Evolutionary conservation across 2,888 invertebrate genomes (phyloP).

Genomic region (Coronaproctus castanopsis): DNA sequence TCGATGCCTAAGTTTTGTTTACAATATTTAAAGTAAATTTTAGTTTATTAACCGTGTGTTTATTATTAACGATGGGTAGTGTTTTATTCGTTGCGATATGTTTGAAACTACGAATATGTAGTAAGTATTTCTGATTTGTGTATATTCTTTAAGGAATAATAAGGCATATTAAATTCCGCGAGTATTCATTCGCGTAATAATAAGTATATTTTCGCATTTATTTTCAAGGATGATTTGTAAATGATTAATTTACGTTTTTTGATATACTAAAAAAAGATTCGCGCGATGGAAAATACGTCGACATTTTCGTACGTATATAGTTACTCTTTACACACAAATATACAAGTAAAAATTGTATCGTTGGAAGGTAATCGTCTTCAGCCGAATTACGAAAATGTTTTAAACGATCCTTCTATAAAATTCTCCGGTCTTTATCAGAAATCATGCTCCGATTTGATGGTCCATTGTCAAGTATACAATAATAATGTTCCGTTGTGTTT

Average conservation of each 20-base stretch:
- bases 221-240: background rate
- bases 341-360: conserved; percentile 89
- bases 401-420: conserved; percentile 71
- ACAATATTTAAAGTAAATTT: too few relatives aligned
- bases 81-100: too few relatives aligned
- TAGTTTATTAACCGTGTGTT: too few relatives aligned
- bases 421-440: conserved; percentile 75
- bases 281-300: conserved; percentile 53
- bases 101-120: too few relatives aligned
- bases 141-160: too few relatives aligned
- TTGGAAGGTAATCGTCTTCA: conserved; percentile 74
- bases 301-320: conserved; percentile 76
- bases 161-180: too few relatives aligned
- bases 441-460: conserved; percentile 68
- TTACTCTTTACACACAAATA: conserved; percentile 64
- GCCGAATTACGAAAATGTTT: conserved; percentile 68
- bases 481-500: conserved; percentile 62
- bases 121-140: too few relatives aligned
- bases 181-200: too few relatives aligned
- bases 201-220: background rate
- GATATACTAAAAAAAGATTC: background rate
- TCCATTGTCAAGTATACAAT: conserved; percentile 64
- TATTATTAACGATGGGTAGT: too few relatives aligned
- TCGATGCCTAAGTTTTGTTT: too few relatives aligned
- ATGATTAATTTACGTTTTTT: too few relatives aligned